Evolutionary conservation across 2,113 vertebrate genomes (phyloP), one percentile per base, ranked within the genome.

Genomic region (Varanus salvator): DNA sequence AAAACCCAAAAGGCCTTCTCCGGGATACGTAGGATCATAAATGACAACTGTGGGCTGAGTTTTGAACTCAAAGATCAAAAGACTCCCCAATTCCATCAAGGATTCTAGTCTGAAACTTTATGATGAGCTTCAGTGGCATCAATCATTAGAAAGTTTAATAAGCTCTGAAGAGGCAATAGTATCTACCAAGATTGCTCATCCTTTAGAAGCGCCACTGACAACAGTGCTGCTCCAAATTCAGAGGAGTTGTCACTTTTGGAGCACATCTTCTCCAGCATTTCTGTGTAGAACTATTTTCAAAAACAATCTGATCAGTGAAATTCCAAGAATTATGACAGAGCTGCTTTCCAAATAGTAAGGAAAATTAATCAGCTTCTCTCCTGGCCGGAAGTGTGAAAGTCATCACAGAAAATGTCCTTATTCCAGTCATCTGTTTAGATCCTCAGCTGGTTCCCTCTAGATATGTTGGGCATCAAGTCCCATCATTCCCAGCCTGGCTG

Each of bases 1-100:
- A 48, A 90, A 93, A 76, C 80, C 76, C 34, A 92, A 91, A 85
- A 69, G 7, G 1, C 17, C 52, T 68, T 50, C 9, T 23, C 90
- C 69, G 69, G 76, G 87, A 92, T 31, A 60, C 84, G 19, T 69
- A 48, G n/a, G 83, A 75, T 52, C 0, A n/a, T 48, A 50, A 93
- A 19, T 17, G 74, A 93, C 84, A 91, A 86, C 86, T 84, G 38
- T 80, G 29, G 92, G 0, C 50, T 87, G 69, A 54, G 48, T 90
- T 94, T 71, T 76, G 90, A 94, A 93, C 87, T 93, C 91, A 94
- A 89, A 95, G 93, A 93, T 89, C 52, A 93, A 88, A 94, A 95
- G 92, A 90, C 54, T 91, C 90, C 91, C 87, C 80, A 89, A 93
- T 91, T 90, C 91, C 89, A 64, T 80, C 90, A 89, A 86, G 87